Base-by-base conservation (phyloP, 2,888 invertebrate species). In the Nemapogon koenigi region DNA sequence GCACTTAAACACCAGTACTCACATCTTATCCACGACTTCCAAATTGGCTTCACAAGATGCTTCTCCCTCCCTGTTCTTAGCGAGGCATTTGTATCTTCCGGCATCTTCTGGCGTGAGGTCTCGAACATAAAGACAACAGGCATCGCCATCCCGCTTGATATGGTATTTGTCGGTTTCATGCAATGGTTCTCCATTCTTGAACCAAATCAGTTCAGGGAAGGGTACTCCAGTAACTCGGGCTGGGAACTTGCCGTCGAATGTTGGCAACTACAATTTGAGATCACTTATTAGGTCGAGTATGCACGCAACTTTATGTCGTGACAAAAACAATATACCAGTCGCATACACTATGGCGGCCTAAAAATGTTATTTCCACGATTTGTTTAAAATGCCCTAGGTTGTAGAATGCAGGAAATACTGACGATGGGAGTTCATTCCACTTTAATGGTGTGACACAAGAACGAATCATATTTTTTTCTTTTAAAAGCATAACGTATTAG, bases 141-240 rank as follows among this genome's bases (percentile, higher is more conserved):
- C 83, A 56, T 93, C 93, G 0, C 92, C 92, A 53, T 94, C 93
- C 1, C 88, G 55, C 55, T 81, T 82, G 31, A 93, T 79, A 44
- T 83, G 83, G 60, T 89, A 92, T 59, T 91, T 93, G 36, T 87
- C 85, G 2, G 82, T 72, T 44, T 86, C 83, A 1, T 69, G 64
- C 13, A 97, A 82, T 0, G 86, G 87, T 40, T 84, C 80, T 4
- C 90, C 92, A 64, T 94, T 86, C 68, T 89, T 90, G 69, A 85
- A 90, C 97, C 97, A 97, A 1, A 84, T 76, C 14, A 97, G 82
- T 7, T 92, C 91, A 0, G 97, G 96, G 30, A 83, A 79, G 0
- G 94, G 94, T 3, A 92, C 83, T 6, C 94, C 94, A 36, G 82
- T 83, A 0, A 94, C 86, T 2, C 90, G 85, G 1, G 90, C 92